These are phyloP conservation scores for Tarsius wallacei DNA, from an alignment of 2,797 vertebrate genomes.

Conservation along the genomic window DNA sequence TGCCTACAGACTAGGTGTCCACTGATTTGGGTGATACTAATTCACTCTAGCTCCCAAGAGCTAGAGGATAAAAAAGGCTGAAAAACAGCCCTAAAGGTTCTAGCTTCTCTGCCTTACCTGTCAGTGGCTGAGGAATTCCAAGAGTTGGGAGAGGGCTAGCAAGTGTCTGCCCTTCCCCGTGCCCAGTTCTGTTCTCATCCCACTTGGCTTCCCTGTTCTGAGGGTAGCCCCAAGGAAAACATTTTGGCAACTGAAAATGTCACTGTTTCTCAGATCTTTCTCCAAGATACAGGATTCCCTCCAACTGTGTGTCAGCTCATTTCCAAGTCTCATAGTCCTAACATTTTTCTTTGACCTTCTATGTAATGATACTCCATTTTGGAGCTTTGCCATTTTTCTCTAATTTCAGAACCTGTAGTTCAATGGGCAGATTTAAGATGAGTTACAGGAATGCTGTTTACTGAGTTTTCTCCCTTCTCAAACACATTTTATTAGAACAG, in stretches of 20 bases:
- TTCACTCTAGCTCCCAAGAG: conserved; percentile 43
- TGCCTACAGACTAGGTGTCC: conserved; percentile 60
- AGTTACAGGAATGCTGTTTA: conserved; percentile 44
- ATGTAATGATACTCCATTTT: conserved; percentile 13
- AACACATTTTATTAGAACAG: conserved; percentile 39
- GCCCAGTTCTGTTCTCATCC: conserved; percentile 36
- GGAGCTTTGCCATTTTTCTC: conserved; percentile 10
- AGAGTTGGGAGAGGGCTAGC: neutral
- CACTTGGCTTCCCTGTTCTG: conserved; percentile 34
- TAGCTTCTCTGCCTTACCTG: conserved; percentile 17
- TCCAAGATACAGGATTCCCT: conserved; percentile 69
- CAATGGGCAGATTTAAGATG: conserved; percentile 27
- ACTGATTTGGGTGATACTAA: conserved; percentile 29
- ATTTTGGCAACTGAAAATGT: conserved; percentile 68
- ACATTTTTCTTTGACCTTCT: conserved; percentile 61
- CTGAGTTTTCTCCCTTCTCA: conserved; percentile 28
- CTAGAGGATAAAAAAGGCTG: conserved; percentile 5
- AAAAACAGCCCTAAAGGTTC: neutral
- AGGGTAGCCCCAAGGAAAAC: conserved; percentile 55
- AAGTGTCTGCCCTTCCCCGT: neutral
- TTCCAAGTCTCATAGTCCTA: conserved; percentile 34
- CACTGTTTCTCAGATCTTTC: conserved; percentile 73
- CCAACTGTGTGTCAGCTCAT: conserved; percentile 63
- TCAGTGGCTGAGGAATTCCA: neutral
- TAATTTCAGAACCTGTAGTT: conserved; percentile 65